Percentiles rank a stretch among this genome's conserved stretches.
These are phyloP conservation scores for Coregonus ussuriensis DNA, from an alignment of 2,797 vertebrate species.

Conservation along the genomic window DNA sequence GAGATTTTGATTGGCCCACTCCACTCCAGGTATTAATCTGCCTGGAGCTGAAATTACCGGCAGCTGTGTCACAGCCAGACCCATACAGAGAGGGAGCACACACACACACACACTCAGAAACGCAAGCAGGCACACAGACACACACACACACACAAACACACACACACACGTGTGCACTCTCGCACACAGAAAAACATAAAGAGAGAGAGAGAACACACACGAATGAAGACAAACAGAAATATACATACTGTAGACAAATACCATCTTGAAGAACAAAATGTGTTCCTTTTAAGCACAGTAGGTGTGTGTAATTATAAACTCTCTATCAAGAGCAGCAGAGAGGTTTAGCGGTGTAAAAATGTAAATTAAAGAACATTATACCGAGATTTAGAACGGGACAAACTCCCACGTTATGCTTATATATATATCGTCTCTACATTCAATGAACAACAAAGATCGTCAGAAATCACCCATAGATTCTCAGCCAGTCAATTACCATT, in stretches of 20 bases:
- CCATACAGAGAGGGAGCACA: conserved; percentile 27
- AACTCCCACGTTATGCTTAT: conserved; percentile 63
- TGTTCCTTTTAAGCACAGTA: conserved; percentile 12
- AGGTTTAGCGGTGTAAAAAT: conserved; percentile 52
- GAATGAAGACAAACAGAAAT: neutral
- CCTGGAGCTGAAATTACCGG: conserved; percentile 59
- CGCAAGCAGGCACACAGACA: conserved; percentile 1
- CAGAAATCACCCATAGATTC: conserved; percentile 56
- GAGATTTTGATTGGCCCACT: conserved; percentile 57
- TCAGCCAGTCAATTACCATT: conserved; percentile 44
- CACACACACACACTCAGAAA: neutral
- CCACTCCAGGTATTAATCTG: conserved; percentile 61
- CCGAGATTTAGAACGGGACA: conserved; percentile 62
- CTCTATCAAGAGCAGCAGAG: conserved; percentile 44
- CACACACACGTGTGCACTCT: neutral
- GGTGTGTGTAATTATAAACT: conserved; percentile 47
- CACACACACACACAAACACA: neutral
- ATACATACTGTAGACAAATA: conserved; percentile 9
- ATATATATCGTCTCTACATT: conserved; percentile 51
- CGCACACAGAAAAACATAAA: neutral
- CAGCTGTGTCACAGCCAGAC: conserved; percentile 54
- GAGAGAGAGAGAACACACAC: neutral
- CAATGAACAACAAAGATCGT: conserved; percentile 61
- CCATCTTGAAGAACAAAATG: neutral
- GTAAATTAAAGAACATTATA: conserved; percentile 53